Evolutionary conservation across 2,888 invertebrate genomes (phyloP).

Genomic region (Panopea generosa): DNA sequence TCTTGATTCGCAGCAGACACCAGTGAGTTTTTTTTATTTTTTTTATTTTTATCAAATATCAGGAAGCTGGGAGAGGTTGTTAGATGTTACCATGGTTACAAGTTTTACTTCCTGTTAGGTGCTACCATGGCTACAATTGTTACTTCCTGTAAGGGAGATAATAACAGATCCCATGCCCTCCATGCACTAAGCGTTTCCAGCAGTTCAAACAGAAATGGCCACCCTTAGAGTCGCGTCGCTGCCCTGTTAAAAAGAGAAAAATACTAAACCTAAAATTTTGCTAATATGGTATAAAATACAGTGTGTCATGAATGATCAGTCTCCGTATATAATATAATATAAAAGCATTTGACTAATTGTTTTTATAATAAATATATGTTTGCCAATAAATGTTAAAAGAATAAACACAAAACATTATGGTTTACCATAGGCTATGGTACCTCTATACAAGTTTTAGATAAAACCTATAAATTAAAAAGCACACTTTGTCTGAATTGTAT

Average conservation of each 20-base stretch:
- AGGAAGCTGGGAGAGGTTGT: too few species aligned
- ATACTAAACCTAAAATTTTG: constrained; percentile 40
- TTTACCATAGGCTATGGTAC: too few species aligned
- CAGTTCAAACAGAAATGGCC: constrained; percentile 44
- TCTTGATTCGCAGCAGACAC: too few species aligned
- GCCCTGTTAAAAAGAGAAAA: constrained; percentile 58
- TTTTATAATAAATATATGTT: too few species aligned
- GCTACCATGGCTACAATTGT: constrained; percentile 22
- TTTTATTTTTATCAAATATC: too few species aligned
- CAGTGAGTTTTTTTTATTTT: too few species aligned
- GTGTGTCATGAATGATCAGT: background rate
- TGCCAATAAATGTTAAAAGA: background rate
- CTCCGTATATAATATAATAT: too few species aligned
- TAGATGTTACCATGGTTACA: constrained; percentile 27
- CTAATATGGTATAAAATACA: background rate
- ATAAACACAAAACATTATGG: background rate
- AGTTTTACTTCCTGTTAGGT: constrained; percentile 26
- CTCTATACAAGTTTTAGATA: too few species aligned
- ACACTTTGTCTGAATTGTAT: too few species aligned
- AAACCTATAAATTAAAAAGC: too few species aligned
- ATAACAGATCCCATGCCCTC: constrained; percentile 27
- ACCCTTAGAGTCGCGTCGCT: constrained; percentile 55
- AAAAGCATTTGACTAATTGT: too few species aligned
- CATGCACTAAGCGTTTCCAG: constrained; percentile 30
- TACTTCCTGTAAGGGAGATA: constrained; percentile 33